Percentiles rank a stretch among this genome's conserved stretches.
phyloP scores from a whole-genome alignment of 2,113 vertebrate species.

The Muntiacus muntjak region DNA sequence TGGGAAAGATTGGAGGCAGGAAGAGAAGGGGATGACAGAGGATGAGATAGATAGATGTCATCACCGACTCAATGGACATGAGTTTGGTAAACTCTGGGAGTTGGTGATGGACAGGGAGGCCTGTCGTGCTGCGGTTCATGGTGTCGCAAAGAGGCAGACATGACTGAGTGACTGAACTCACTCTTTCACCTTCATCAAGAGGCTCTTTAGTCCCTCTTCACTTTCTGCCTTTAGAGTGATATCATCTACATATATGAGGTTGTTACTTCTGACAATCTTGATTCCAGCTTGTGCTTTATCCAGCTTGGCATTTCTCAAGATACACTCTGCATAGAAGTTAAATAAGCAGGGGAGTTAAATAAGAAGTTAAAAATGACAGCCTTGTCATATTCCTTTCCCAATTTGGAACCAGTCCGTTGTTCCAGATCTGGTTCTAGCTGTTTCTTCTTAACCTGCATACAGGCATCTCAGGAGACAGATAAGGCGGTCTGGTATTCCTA shows the following conservation, averaged over 20 bases:
- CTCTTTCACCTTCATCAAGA: neutral
- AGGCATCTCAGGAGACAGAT: neutral
- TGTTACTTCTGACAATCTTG: neutral
- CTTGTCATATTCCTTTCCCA: neutral
- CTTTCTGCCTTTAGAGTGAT: neutral
- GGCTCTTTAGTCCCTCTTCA: neutral
- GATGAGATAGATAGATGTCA: neutral
- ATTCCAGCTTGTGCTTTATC: neutral
- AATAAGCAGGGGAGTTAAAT: neutral
- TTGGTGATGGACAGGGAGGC: neutral
- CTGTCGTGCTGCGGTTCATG: accelerated
- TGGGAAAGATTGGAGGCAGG: neutral
- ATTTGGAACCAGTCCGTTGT: neutral
- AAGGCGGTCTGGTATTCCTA: neutral
- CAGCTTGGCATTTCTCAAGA: neutral
- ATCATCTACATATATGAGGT: neutral
- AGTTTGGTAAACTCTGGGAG: neutral
- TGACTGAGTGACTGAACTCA: neutral
- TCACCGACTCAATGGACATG: neutral
- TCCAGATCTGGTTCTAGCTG: neutral
- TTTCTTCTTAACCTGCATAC: neutral
- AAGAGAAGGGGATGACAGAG: neutral
- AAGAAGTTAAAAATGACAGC: neutral
- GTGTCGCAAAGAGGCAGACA: neutral
- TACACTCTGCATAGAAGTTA: neutral